phyloP scores from a whole-genome alignment of 2,888 invertebrate species.

The Scaptomyza polygonia region DNA sequence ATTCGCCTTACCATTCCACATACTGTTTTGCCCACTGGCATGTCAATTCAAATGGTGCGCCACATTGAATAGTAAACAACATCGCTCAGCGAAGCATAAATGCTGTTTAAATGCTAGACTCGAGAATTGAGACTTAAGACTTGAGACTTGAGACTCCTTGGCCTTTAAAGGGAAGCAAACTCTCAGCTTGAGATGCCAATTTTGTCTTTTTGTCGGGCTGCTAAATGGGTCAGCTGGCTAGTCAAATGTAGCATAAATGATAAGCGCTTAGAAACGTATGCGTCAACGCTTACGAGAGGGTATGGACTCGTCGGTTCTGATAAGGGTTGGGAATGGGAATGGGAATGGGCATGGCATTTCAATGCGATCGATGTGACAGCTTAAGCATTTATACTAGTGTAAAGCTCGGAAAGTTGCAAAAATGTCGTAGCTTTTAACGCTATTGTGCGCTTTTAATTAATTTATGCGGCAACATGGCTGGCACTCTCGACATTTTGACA shows the following conservation, averaged over 20 bases:
- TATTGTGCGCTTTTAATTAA: conserved; percentile 46
- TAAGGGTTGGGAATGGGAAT: background rate
- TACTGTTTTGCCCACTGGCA: conserved; percentile 12
- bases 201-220: conserved; percentile 2
- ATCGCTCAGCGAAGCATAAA: conserved; percentile 57
- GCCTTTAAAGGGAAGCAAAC: conserved; percentile 28
- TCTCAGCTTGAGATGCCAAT: background rate
- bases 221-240: conserved; percentile 41
- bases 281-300: background rate
- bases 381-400: conserved; percentile 18
- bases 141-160: conserved; percentile 3
- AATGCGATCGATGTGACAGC: conserved; percentile 23
- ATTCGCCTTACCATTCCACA: background rate
- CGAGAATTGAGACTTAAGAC: background rate
- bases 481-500: conserved; percentile 22
- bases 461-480: conserved; percentile 45
- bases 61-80: conserved; percentile 67
- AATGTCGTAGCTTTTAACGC: conserved; percentile 25
- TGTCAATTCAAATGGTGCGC: conserved; percentile 59
- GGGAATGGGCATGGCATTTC: background rate
- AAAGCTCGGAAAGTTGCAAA: conserved; percentile 8
- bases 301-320: background rate
- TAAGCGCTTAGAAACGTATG: conserved; percentile 11
- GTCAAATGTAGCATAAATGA: conserved; percentile 44
- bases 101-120: conserved; percentile 31